Evolutionary conservation across 2,888 invertebrate species (phyloP), one percentile per base, ranked within the genome.

Genomic region (Ophraella communa): DNA sequence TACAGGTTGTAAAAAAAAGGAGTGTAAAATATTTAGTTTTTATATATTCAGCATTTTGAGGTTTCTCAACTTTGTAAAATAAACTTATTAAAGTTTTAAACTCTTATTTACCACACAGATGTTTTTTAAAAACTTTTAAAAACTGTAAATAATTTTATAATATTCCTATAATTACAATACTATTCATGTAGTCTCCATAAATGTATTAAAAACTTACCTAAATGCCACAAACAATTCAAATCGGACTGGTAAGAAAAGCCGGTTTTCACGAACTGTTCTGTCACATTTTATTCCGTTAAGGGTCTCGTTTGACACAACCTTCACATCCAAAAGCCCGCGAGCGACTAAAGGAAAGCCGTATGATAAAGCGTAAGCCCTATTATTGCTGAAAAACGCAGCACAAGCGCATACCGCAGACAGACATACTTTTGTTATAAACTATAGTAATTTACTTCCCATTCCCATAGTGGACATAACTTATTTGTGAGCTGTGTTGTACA

Each of bases 391-490:
- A 49, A 62, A 68, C 63, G 61, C 61, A 30, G 66, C 64, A 64
- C 63, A 64, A 68, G 10, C 24, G 68, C 68, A 65, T 64, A 65
- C 53, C 61, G 64, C 61, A 56, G 18, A 55, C 57, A 56, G 18
- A 55, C 57, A 51, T 60, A 56, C 56, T 55, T 68, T 68, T 68
- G 68, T 63, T 61, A 59, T 65, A 68, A 68, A 68, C 65, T 65
- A 68, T 63, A 61, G 58, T 64, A 57, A 63, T 63, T 63, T 51
- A 51, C 8, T 51, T 14, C 8, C 49, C n/a, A n/a, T 51, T 14
- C 8, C 49, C n/a, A n/a, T 14, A 27, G 24, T 27, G 27, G 49
- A 27, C 49, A 14, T 51, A 17, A 27, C 27, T 24, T 51, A 51
- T 51, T 51, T 51, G 14, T 27, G 27, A 14, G 21, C 5, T 4